Evolutionary conservation across 2,113 vertebrate genomes (phyloP), one percentile per base, ranked within the genome.

Genomic region (Galemys pyrenaicus): DNA sequence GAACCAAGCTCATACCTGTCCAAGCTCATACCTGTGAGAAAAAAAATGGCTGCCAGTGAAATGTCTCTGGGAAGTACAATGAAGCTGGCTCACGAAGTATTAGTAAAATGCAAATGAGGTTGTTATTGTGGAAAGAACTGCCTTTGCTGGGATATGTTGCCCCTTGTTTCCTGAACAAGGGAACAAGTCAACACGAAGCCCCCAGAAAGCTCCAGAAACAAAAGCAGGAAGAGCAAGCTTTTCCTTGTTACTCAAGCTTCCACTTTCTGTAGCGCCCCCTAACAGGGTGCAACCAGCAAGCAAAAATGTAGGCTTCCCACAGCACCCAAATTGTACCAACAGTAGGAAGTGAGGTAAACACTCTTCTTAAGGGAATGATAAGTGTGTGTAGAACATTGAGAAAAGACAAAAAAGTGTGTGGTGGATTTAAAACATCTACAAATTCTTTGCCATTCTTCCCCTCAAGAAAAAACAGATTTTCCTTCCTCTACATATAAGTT

Each of bases 181-280:
- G n/a, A n/a, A 37, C 16, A 30, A 41, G 62, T 22, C 37, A 44
- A 86, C 68, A 96, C 91, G 93, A 95, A 92, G 92, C 86, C 44
- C 46, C 92, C 26, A 24, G 86, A 54, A 87, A 89, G 75, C 16
- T 79, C 77, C 35, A 75, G 2, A 37, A 35, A 62, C 26, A 82
- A 79, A 90, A 49, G 10, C 89, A 96, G 96, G 96, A 97, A 96
- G 89, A 96, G 92, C 10, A 67, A 9, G 8, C 71, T n/a, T 9
- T 8, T 51, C n/a, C 24, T 6, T 12, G 75, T 24, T 22, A 24
- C 9, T 7, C 6, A 75, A 35, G 60, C 39, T 62, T 37, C 65
- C 77, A 32, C 62, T 56, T 41, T 24, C 92, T 93, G 37, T 77
- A 58, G 95, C 92, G 87, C 96, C 95, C 94, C 95, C 94, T 96